These are phyloP conservation scores for Vireo griseus DNA, from an alignment of 2,797 vertebrate genomes.

Conservation along the genomic window DNA sequence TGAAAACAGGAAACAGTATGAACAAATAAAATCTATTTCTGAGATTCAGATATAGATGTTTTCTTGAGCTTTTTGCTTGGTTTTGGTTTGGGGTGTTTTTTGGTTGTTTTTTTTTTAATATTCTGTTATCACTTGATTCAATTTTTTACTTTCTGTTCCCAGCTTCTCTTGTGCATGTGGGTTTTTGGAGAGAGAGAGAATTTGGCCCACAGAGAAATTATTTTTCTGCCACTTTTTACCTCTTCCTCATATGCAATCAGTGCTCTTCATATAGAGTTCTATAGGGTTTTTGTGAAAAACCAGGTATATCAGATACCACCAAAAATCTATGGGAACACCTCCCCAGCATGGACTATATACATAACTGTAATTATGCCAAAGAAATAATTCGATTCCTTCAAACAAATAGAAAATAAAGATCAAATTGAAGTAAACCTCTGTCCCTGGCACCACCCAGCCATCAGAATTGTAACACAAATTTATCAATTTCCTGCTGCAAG, in stretches of 20 bases:
- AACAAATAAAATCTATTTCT: neutral
- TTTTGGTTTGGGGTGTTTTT: too few relatives aligned
- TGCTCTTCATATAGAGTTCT: neutral
- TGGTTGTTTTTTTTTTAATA: neutral
- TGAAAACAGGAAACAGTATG: neutral
- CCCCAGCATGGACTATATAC: too few relatives aligned
- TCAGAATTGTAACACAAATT: neutral
- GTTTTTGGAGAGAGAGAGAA: neutral
- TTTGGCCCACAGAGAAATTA: neutral
- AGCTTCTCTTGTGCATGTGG: neutral
- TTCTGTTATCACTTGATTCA: neutral
- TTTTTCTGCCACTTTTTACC: neutral
- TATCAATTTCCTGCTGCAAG: neutral
- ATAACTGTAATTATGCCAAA: neutral
- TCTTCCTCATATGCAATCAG: neutral
- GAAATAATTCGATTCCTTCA: neutral
- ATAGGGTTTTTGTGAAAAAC: fast-evolving
- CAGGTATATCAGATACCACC: neutral
- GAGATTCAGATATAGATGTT: neutral
- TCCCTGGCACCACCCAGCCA: neutral
- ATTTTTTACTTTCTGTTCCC: neutral
- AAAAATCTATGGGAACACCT: neutral
- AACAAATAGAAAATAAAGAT: neutral
- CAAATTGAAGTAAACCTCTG: neutral
- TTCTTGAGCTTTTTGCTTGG: neutral